Conservation (phyloP, 2,888 invertebrate species). For the Mythimna albipuncta region DNA sequence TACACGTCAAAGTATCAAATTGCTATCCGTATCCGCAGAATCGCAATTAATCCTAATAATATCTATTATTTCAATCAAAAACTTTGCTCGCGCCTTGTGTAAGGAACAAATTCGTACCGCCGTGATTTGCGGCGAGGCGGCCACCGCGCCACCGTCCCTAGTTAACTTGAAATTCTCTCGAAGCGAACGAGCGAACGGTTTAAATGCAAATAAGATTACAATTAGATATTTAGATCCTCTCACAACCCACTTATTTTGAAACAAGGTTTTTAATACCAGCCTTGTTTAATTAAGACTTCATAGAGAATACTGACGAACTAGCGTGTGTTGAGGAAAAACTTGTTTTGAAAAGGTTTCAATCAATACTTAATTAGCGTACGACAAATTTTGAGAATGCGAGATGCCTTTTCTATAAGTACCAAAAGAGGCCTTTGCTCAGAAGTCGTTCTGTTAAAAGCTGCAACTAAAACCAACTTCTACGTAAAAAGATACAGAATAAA, state of each 20-base stretch:
- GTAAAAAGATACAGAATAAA: neutral
- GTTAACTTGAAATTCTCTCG: slow-evolving; percentile 68
- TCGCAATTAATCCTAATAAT: slow-evolving; percentile 60
- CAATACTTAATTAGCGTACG: too few relatives aligned
- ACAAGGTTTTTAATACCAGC: slow-evolving; percentile 74
- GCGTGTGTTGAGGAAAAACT: slow-evolving; percentile 39
- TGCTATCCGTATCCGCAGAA: slow-evolving; percentile 37
- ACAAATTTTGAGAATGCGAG: too few relatives aligned
- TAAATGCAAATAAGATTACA: slow-evolving; percentile 82
- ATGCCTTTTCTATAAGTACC: neutral
- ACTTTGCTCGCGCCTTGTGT: slow-evolving; percentile 55
- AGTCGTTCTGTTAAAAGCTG: neutral
- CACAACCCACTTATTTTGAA: slow-evolving; percentile 74
- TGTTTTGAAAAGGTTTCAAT: slow-evolving; percentile 13
- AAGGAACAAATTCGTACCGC: slow-evolving; percentile 68
- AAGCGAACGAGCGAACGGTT: slow-evolving; percentile 72
- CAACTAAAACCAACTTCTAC: neutral
- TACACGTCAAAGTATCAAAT: slow-evolving; percentile 26
- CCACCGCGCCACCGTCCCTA: slow-evolving; percentile 54
- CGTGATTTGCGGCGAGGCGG: slow-evolving; percentile 62
- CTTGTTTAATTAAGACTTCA: slow-evolving; percentile 73
- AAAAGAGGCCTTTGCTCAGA: neutral
- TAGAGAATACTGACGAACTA: slow-evolving; percentile 59
- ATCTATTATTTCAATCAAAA: slow-evolving; percentile 65
- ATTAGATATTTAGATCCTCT: slow-evolving; percentile 80